These are phyloP conservation scores for Macquaria ambigua DNA, from an alignment of 2,113 vertebrate species.

Conservation along the genomic window DNA sequence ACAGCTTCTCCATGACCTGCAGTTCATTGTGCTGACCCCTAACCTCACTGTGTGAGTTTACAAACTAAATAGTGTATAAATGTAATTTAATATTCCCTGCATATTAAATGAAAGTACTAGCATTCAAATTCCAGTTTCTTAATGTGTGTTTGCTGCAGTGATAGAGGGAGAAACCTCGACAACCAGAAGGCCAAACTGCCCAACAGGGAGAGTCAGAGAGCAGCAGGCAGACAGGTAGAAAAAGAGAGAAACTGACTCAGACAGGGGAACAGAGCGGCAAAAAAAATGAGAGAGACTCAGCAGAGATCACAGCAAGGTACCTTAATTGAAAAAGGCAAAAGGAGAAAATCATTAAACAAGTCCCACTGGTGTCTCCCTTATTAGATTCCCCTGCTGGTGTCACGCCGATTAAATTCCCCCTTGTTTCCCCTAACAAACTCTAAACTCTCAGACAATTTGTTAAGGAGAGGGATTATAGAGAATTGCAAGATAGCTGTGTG, in stretches of 20 bases:
- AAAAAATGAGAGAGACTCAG: constrained; percentile 56
- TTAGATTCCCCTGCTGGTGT: constrained; percentile 81
- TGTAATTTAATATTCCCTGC: constrained; percentile 9
- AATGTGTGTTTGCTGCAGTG: background rate
- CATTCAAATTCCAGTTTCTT: background rate
- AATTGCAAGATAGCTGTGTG: constrained; percentile 31
- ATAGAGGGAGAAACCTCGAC: background rate
- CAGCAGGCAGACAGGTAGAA: constrained; percentile 39
- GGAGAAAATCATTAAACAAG: constrained; percentile 83
- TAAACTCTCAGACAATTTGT: constrained; percentile 75
- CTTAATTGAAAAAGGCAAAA: constrained; percentile 78
- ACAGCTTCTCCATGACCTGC: background rate
- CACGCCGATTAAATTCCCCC: constrained; percentile 75
- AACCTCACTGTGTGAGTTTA: constrained; percentile 1
- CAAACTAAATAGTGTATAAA: constrained; percentile 10
- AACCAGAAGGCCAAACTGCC: constrained; percentile 13
- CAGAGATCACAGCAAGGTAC: constrained; percentile 73
- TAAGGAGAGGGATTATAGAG: constrained; percentile 63
- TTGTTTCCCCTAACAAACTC: constrained; percentile 78
- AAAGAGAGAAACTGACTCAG: constrained; percentile 41
- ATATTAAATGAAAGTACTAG: background rate
- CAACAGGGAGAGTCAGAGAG: constrained; percentile 23
- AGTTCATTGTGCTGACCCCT: background rate
- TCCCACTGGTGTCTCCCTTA: constrained; percentile 77
- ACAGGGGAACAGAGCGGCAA: constrained; percentile 29